Evolutionary conservation across 2,113 vertebrate genomes (phyloP), one percentile per base, ranked within the genome.

Genomic region (Alethe diademata): DNA sequence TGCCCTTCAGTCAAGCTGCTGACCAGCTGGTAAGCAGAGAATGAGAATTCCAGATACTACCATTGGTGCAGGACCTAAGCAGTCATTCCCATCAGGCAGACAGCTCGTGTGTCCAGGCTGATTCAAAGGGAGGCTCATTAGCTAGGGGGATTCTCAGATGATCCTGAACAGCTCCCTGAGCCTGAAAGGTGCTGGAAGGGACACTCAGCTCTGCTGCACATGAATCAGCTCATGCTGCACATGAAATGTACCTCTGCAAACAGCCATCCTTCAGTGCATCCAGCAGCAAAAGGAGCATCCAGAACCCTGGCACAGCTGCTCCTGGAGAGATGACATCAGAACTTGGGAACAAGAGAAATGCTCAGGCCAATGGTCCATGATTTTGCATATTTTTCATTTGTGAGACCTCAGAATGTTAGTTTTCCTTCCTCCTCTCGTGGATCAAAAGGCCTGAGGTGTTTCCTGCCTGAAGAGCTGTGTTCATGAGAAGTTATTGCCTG

Each of bases 61-160:
- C 6, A 3, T 0, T 57, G n/a, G 36, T 69, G 90, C 62, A 72
- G 74, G 71, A 93, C 57, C 24, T 17, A 11, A 43, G 22, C 20
- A 56, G 19, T 48, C 23, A 64, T 36, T 64, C 36, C 61, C 76
- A 81, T 47, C 73, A 81, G 73, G 92, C 14, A 83, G 38, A 13
- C 28, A 53, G 40, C 62, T 33, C 6, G 35, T 1, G 4, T n/a
- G 61, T 22, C 62, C 0, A 0, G 23, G 38, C 0, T 42, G 80
- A 38, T 28, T 15, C 25, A 51, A 16, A 26, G 16, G 45, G 28
- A 78, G 29, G 10, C 5, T 86, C 69, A 38, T 14, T 9, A 90
- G 42, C 57, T 78, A 57, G 42, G 56, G 19, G 16, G 12, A 47
- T 58, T 67, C 53, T n/a, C 53, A 60, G 62, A 62, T 15, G 42